phyloP scores from a whole-genome alignment of 2,113 vertebrate genomes.

The Syrmaticus mikado region DNA sequence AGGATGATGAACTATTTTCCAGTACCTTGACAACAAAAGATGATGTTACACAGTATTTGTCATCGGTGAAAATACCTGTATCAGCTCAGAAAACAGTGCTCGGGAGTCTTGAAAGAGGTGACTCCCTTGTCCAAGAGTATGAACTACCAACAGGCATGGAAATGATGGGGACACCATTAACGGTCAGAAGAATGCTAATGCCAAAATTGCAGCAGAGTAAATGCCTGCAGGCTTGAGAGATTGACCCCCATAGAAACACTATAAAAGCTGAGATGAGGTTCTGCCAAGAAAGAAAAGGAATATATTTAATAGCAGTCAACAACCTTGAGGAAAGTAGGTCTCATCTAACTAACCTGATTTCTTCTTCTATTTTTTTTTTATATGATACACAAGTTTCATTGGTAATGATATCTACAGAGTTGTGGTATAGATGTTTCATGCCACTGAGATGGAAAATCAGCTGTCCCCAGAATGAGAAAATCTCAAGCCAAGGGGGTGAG shows the following conservation, averaged over 20 bases:
- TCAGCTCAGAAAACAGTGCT: neutral
- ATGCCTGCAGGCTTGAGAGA: neutral
- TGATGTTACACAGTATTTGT: neutral
- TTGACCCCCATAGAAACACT: neutral
- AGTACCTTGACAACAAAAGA: neutral
- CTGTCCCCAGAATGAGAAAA: neutral
- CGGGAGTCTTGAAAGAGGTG: neutral
- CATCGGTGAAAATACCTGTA: neutral
- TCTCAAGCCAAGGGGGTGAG: neutral
- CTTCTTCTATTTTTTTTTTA: neutral
- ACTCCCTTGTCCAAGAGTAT: neutral
- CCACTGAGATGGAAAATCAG: neutral
- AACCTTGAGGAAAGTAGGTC: neutral
- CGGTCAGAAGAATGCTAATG: neutral
- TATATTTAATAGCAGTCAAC: neutral
- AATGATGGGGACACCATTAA: neutral
- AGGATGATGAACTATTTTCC: constrained; percentile 16
- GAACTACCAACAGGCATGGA: neutral
- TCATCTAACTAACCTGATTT: neutral
- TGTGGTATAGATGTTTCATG: neutral
- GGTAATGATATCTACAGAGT: neutral
- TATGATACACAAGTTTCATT: neutral
- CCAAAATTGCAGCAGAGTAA: neutral
- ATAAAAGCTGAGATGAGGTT: neutral
- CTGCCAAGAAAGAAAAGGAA: neutral